Conservation (phyloP, 2,888 invertebrate species). For the Mechanitis messenoides region DNA sequence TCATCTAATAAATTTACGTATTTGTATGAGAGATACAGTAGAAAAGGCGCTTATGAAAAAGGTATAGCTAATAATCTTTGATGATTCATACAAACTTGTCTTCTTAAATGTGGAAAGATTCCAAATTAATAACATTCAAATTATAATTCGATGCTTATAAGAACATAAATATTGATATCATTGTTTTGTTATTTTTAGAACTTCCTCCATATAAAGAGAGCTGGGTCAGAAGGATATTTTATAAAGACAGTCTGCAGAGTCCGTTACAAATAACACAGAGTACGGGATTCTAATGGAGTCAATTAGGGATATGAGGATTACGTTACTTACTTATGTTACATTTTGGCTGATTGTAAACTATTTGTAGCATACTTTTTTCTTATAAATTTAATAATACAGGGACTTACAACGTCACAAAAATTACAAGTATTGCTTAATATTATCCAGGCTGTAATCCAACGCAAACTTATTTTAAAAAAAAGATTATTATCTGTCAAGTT, state of each 20-base stretch:
- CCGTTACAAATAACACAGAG: slow-evolving; percentile 18
- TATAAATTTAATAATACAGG: too few relatives aligned
- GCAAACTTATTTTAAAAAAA: slow-evolving; percentile 11
- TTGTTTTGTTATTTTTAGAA: background rate
- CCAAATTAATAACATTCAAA: too few relatives aligned
- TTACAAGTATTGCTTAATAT: slow-evolving; percentile 4
- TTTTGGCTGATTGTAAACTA: too few relatives aligned
- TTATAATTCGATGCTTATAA: too few relatives aligned
- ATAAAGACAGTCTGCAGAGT: slow-evolving; percentile 18
- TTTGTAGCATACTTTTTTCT: too few relatives aligned
- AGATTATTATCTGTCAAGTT: slow-evolving; percentile 37
- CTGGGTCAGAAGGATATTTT: slow-evolving; percentile 20
- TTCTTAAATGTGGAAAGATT: too few relatives aligned
- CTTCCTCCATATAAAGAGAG: slow-evolving; percentile 11
- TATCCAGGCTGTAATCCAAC: too few relatives aligned
- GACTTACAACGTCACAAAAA: slow-evolving; percentile 30
- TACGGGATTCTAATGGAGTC: slow-evolving; percentile 21
- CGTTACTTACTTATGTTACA: background rate
- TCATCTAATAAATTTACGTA: too few relatives aligned
- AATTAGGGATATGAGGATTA: slow-evolving; percentile 3
- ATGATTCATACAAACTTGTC: too few relatives aligned
- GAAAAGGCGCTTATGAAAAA: too few relatives aligned
- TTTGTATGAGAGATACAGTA: too few relatives aligned
- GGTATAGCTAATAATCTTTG: too few relatives aligned
- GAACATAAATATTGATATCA: background rate